Evolutionary conservation across 2,113 vertebrate species (phyloP).

Genomic region (human): DNA sequence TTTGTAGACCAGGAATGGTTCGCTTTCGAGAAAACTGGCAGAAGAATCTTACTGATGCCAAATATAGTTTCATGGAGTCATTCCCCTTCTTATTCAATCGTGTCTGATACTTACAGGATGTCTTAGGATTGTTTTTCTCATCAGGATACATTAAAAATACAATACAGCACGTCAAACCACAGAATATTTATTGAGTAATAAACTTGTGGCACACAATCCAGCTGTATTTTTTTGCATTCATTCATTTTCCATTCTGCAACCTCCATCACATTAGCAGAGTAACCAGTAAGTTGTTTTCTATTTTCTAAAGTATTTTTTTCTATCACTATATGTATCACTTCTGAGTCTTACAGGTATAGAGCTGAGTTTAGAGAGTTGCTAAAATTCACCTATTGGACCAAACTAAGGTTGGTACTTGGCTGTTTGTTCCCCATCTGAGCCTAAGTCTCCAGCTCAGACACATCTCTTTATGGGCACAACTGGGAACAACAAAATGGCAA

Average conservation of each 20-base stretch:
- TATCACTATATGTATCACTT: not conserved
- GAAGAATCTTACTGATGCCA: conserved; percentile 81
- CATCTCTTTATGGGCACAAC: not conserved
- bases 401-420: conserved; percentile 5
- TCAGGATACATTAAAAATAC: conserved; percentile 43
- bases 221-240: conserved; percentile 44
- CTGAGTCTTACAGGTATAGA: conserved; percentile 43
- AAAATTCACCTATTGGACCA: conserved; percentile 39
- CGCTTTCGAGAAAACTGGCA: conserved; percentile 82
- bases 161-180: conserved; percentile 15
- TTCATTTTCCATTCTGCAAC: conserved; percentile 55
- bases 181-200: conserved; percentile 61
- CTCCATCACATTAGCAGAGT: conserved; percentile 46
- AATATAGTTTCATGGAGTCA: conserved; percentile 70
- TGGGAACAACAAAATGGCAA: conserved; percentile 33
- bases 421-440: not conserved
- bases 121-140: conserved; percentile 25
- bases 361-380: not conserved
- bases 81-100: conserved; percentile 51
- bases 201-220: conserved; percentile 66
- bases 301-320: conserved; percentile 40
- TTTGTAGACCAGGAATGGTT: conserved; percentile 78
- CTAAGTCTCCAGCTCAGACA: not conserved
- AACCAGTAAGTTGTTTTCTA: conserved; percentile 57
- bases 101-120: not conserved